Evolutionary conservation across 2,113 vertebrate genomes (phyloP).

Genomic region (Melanocharis versteri): DNA sequence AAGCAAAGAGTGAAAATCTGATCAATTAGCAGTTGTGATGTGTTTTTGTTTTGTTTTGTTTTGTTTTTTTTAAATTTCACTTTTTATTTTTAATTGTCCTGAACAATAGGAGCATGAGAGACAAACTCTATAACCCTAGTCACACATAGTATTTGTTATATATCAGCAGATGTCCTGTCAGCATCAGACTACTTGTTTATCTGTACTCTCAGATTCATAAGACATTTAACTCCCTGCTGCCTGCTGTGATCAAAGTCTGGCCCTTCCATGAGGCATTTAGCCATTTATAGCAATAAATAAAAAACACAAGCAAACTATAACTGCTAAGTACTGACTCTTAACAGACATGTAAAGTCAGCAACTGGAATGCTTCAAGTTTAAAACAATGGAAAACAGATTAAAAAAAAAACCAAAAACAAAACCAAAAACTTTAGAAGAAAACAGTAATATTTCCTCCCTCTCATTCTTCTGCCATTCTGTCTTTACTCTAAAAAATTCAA

Average conservation of each 20-base stretch:
- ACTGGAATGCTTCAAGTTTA: background rate
- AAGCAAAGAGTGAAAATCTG: background rate
- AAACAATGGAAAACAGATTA: background rate
- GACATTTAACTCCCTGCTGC: background rate
- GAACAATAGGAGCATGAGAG: background rate
- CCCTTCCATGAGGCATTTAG: background rate
- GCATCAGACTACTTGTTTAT: background rate
- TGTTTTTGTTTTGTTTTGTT: rapidly evolving
- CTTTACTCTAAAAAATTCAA: background rate
- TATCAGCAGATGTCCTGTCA: background rate
- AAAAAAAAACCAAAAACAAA: too few relatives aligned
- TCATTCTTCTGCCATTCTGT: background rate
- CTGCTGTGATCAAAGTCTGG: background rate
- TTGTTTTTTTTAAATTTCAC: background rate
- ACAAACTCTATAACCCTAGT: background rate
- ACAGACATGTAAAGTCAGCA: background rate
- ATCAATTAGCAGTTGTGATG: background rate
- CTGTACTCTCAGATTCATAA: background rate
- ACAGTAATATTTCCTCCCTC: background rate
- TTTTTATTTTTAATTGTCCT: background rate
- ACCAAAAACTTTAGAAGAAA: background rate
- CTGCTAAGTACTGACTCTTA: background rate
- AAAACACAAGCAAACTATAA: background rate
- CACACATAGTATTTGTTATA: background rate
- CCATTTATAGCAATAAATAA: background rate